Percentiles rank a stretch among this genome's conserved stretches.
phyloP scores from a whole-genome alignment of 2,888 invertebrate species.

The Leptopilina myrica region DNA sequence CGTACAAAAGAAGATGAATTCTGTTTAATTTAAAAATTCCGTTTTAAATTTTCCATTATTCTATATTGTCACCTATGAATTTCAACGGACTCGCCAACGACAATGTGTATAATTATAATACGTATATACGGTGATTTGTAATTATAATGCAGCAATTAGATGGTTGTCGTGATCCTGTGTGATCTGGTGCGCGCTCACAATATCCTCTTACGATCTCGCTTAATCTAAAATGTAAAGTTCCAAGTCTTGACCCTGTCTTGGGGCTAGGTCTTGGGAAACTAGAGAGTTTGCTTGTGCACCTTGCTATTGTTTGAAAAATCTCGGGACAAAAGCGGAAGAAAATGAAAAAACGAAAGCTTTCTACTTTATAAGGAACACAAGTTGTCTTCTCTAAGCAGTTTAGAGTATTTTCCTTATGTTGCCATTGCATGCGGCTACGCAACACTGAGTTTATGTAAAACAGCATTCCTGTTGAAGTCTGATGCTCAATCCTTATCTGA shows the following conservation, averaged over 20 bases:
- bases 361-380: slow-evolving; percentile 25
- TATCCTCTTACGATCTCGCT: slow-evolving; percentile 53
- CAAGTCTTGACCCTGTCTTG: slow-evolving; percentile 45
- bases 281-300: slow-evolving; percentile 45
- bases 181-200: slow-evolving; percentile 57
- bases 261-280: slow-evolving; percentile 61
- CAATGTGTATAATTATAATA: slow-evolving; percentile 53
- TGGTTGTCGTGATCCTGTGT: slow-evolving; percentile 70
- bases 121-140: slow-evolving; percentile 69
- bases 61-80: too few species aligned
- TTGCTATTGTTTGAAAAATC: not conserved
- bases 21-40: too few species aligned
- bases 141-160: slow-evolving; percentile 75
- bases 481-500: slow-evolving; percentile 70
- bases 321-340: not conserved
- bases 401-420: not conserved
- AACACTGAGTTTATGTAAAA: slow-evolving; percentile 65
- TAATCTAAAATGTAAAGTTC: slow-evolving; percentile 70
- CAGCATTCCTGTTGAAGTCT: slow-evolving; percentile 62
- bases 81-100: slow-evolving; percentile 27
- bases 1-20: too few species aligned
- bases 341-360: slow-evolving; percentile 5
- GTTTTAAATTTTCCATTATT: too few species aligned
- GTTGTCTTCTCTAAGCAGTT: slow-evolving; percentile 18
- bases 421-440: not conserved